Evolutionary conservation across 2,888 invertebrate species (phyloP).

Genomic region (Epistrophe eligans): DNA sequence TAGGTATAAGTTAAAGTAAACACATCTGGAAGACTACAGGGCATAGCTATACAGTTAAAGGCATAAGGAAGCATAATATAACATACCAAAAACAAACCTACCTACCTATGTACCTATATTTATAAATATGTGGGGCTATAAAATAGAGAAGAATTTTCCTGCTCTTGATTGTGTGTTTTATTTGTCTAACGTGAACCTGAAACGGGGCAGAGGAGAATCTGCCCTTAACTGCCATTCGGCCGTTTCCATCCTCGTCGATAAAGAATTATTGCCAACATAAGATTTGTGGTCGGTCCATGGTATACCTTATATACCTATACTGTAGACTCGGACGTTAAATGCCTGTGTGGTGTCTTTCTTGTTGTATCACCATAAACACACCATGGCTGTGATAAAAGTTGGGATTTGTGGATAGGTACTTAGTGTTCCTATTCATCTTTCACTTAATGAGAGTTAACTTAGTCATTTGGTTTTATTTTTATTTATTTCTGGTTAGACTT

Average conservation of each 20-base stretch:
- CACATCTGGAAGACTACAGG: not conserved
- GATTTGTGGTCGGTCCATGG: slow-evolving; percentile 17
- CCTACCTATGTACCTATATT: not conserved
- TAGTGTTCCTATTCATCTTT: not conserved
- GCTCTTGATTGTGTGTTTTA: slow-evolving; percentile 32
- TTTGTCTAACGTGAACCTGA: slow-evolving; percentile 10
- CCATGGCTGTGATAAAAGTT: not conserved
- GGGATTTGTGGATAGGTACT: not conserved
- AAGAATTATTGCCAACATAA: slow-evolving; percentile 19
- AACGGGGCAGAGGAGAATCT: not conserved
- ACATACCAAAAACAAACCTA: not conserved
- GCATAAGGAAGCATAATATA: not conserved
- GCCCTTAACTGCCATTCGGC: slow-evolving; percentile 8
- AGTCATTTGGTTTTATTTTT: no score
- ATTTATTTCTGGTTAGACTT: no score
- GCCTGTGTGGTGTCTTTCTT: slow-evolving; percentile 1
- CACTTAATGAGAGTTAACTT: no score
- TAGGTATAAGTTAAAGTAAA: not conserved
- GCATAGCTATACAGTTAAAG: slow-evolving; percentile 7
- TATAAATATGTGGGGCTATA: slow-evolving; percentile 1
- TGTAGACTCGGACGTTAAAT: slow-evolving; percentile 11
- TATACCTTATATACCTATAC: not conserved
- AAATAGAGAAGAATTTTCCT: slow-evolving; percentile 15
- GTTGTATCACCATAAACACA: not conserved
- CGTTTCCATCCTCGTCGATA: slow-evolving; percentile 4